These are phyloP conservation scores for Sitobion miscanthi DNA, from an alignment of 1,140 invertebrate species.

Conservation along the genomic window DNA sequence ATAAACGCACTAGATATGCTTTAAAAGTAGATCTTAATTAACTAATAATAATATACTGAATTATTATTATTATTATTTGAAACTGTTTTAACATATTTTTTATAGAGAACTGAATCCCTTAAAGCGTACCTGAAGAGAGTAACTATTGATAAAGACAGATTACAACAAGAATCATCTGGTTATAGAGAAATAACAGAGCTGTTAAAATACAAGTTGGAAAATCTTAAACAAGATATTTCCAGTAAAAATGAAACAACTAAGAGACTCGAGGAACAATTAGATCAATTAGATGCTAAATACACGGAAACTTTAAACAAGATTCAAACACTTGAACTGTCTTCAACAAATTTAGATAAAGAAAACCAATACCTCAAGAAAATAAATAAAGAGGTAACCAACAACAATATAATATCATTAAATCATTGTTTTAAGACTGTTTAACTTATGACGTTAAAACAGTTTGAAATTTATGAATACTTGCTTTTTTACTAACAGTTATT, in stretches of 20 bases:
- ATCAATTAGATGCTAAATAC: constrained; percentile 53
- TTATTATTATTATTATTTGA: neutral
- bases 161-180: constrained; percentile 55
- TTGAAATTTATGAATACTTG: neutral
- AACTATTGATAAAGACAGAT: constrained; percentile 54
- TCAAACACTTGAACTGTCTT: constrained; percentile 48
- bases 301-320: constrained; percentile 53
- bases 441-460: neutral
- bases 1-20: constrained; percentile 48
- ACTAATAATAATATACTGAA: neutral
- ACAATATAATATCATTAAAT: neutral
- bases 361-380: constrained; percentile 52
- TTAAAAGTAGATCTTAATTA: constrained; percentile 42
- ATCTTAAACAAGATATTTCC: constrained; percentile 46
- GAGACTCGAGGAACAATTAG: constrained; percentile 43
- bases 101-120: constrained; percentile 53
- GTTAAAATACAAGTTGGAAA: constrained; percentile 54
- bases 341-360: constrained; percentile 56
- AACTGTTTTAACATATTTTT: neutral
- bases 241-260: constrained; percentile 43
- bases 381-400: constrained; percentile 52
- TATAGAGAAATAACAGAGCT: constrained; percentile 52
- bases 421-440: neutral
- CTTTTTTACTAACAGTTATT: neutral
- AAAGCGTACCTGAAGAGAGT: constrained; percentile 52